Conservation (phyloP, 2,888 invertebrate genomes). For the Drosophila aldrichi region DNA sequence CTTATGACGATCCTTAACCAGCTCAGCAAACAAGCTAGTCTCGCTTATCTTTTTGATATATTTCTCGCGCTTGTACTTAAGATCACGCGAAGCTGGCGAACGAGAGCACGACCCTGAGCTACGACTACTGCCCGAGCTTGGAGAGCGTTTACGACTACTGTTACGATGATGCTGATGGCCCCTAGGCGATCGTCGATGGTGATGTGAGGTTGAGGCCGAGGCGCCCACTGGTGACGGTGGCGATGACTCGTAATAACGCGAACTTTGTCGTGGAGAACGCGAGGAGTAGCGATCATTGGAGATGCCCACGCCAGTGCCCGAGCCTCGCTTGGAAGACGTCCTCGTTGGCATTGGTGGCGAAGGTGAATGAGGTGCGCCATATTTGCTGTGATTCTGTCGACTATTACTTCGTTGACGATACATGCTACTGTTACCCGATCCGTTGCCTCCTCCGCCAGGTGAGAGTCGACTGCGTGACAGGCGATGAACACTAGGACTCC, state of each 20-base stretch:
- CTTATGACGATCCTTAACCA: constrained; percentile 94
- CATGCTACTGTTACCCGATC: constrained; percentile 53
- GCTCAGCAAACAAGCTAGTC: constrained; percentile 95
- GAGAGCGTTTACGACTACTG: constrained; percentile 64
- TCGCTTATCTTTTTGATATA: constrained; percentile 93
- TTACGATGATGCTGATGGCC: constrained; percentile 62
- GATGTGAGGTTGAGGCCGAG: constrained; percentile 61
- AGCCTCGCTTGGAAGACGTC: constrained; percentile 85
- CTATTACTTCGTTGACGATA: constrained; percentile 67
- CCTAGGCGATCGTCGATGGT: constrained; percentile 69
- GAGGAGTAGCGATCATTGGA: constrained; percentile 82
- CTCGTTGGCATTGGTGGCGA: constrained; percentile 86
- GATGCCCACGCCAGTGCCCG: constrained; percentile 59
- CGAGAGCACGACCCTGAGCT: constrained; percentile 83
- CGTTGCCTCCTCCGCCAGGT: constrained; percentile 63
- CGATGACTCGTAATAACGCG: constrained; percentile 84
- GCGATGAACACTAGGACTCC: constrained; percentile 82
- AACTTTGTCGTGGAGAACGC: constrained; percentile 81
- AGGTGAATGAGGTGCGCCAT: constrained; percentile 71
- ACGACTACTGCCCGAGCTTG: constrained; percentile 71
- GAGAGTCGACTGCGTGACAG: constrained; percentile 73
- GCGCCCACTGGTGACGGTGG: constrained; percentile 83
- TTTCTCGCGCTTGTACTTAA: constrained; percentile 87
- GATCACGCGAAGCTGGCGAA: constrained; percentile 83
- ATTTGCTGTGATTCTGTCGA: constrained; percentile 77